Base-by-base conservation (phyloP, 2,113 vertebrate genomes). In the Azemiops feae region DNA sequence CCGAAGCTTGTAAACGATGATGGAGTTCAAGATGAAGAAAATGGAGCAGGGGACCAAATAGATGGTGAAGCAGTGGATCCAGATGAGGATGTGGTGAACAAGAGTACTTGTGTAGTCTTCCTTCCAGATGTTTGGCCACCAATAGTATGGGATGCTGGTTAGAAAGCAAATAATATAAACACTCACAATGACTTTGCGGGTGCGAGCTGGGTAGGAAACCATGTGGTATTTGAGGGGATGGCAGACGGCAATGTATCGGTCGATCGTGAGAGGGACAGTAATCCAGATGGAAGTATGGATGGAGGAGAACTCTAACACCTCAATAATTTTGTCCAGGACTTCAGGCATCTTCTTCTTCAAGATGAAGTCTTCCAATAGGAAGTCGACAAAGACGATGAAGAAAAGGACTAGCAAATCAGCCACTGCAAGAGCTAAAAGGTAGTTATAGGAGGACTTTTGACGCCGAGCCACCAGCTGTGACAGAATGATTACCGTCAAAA, bases 221-320 rank as follows among this genome's bases (percentile, higher is more conserved):
- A 98, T 98, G 95, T 99, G 99, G 95, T 99, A 99, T 92, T 98
- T 98, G n/a, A 99, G 98, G 0, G 99, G 99, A 95, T 99, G 99
- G 95, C 99, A 99, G 87, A 99, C 99, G 0, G 99, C 99, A 0
- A 99, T 99, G 92, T 99, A 99, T 34, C 99, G 98, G 92, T 99
- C 99, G 0, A 99, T 97, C 1, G 99, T 99, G 47, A 99, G 96
- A 0, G 99, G 99, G 0, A 99, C 99, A 0, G 99, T 99, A 93
- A 99, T 99, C 99, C 99, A 99, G 52, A 99, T 99, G 93, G 99
- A 99, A 1, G 99, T 99, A 96, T 99, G 99, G 95, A 99, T 99
- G 95, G 99, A 99, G 27, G 98, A 99, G 97, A 99, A 99, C 91
- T 99, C 99, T 97, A 99, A 94, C 1, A 99, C 98, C 95, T 99